Percentiles rank a stretch among this genome's conserved stretches.
Evolutionary conservation across 2,797 vertebrate genomes (phyloP).

Genomic region (Phaenicophaeus curvirostris): DNA sequence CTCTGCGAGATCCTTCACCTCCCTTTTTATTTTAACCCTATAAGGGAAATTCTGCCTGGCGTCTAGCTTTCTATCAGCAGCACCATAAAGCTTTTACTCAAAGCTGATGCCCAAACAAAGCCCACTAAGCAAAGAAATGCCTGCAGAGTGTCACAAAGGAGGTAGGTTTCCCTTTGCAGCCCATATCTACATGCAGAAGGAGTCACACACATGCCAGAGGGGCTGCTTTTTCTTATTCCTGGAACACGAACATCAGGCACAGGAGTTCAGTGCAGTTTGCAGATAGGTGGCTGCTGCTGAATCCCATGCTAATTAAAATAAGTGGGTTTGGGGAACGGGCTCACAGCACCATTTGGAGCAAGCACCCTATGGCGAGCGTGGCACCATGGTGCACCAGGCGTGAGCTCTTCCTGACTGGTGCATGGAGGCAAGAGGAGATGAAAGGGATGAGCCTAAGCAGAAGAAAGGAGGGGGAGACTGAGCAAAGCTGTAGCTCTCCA

Average conservation of each 20-base stretch:
- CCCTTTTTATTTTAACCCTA: background rate
- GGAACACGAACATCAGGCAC: background rate
- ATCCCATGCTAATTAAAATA: background rate
- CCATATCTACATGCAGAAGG: background rate
- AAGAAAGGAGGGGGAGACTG: background rate
- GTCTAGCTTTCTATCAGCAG: background rate
- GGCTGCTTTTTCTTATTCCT: background rate
- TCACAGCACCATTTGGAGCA: background rate
- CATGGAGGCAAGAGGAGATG: background rate
- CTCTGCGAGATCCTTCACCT: background rate
- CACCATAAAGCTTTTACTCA: background rate
- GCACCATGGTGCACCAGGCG: rapidly evolving
- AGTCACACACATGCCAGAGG: background rate
- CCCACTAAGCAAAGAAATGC: background rate
- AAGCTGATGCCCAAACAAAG: background rate
- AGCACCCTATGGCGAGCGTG: background rate
- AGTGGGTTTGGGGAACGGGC: background rate
- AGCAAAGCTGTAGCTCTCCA: background rate
- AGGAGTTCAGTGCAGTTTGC: background rate
- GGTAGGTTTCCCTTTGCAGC: background rate
- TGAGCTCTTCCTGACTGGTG: rapidly evolving
- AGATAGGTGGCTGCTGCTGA: background rate
- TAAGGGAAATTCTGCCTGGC: background rate
- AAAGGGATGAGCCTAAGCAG: background rate
- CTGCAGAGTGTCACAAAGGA: background rate